A percentile compares a stretch with the other conserved stretches of the same genome.
Conservation (phyloP, 2,797 vertebrate genomes). For the Falco rusticolus region DNA sequence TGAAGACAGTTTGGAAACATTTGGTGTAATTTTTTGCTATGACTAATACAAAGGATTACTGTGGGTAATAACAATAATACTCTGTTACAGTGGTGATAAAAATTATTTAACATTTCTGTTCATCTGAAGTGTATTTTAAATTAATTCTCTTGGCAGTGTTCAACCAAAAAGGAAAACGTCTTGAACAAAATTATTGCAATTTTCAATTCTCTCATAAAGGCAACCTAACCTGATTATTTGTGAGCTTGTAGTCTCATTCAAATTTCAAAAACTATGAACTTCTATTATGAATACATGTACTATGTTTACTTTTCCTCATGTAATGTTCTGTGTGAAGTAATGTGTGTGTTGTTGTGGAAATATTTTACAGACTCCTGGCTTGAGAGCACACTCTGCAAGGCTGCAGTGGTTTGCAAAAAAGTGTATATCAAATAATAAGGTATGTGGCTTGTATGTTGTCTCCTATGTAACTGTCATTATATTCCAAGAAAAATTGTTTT, state of each 20-base stretch:
- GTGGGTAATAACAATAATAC: background rate
- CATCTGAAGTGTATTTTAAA: background rate
- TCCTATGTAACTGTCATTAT: background rate
- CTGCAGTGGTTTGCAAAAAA: constrained; percentile 90
- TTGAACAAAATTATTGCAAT: background rate
- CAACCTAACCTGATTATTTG: background rate
- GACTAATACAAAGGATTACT: background rate
- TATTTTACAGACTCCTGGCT: constrained; percentile 88
- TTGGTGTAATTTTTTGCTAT: background rate
- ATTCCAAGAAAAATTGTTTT: background rate
- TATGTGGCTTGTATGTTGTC: constrained; percentile 40
- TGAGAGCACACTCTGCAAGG: constrained; percentile 84
- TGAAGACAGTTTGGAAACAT: background rate
- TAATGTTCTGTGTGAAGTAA: background rate
- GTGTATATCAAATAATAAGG: constrained; percentile 85
- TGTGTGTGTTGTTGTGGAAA: background rate
- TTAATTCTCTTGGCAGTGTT: background rate
- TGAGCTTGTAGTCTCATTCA: background rate
- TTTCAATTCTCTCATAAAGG: background rate
- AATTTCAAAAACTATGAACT: background rate
- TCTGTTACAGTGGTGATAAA: background rate
- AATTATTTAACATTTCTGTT: background rate
- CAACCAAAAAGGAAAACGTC: background rate
- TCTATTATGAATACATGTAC: background rate
- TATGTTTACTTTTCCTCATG: background rate